These are phyloP conservation scores for Pterostichus madidus DNA, from an alignment of 2,888 invertebrate genomes.

Conservation along the genomic window DNA sequence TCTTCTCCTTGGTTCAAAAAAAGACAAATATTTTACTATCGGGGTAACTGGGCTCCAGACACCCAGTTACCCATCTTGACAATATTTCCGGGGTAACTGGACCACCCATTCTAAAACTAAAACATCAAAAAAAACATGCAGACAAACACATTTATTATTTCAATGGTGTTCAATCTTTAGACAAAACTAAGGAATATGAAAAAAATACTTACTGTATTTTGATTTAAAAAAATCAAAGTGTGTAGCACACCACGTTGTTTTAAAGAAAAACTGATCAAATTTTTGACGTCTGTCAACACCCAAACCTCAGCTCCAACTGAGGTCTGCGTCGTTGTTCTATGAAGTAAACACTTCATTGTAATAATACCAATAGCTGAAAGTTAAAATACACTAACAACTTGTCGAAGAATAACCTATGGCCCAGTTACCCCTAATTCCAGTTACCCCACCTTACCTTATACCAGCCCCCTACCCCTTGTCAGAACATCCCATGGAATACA, in stretches of 20 bases:
- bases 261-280: background rate
- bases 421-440: slow-evolving; percentile 58
- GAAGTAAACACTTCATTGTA: slow-evolving; percentile 27
- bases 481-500: too few relatives aligned
- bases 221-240: background rate
- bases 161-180: background rate
- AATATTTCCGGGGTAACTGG: slow-evolving; percentile 40
- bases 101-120: slow-evolving; percentile 49
- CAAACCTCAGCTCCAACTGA: background rate
- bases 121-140: slow-evolving; percentile 14
- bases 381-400: slow-evolving; percentile 43
- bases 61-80: slow-evolving; percentile 42
- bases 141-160: slow-evolving; percentile 24
- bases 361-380: slow-evolving; percentile 32
- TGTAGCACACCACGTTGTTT: slow-evolving; percentile 3
- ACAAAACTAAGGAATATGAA: background rate
- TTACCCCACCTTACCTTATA: slow-evolving; percentile 51
- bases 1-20: slow-evolving; percentile 26
- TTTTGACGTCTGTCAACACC: slow-evolving; percentile 6
- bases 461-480: too few relatives aligned
- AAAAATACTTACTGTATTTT: slow-evolving; percentile 41
- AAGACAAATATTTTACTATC: slow-evolving; percentile 36
- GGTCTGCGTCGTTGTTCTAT: slow-evolving; percentile 26
- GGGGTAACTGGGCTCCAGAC: slow-evolving; percentile 47
- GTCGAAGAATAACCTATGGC: slow-evolving; percentile 52